phyloP scores from a whole-genome alignment of 2,113 vertebrate species.

The Scophthalmus maximus region DNA sequence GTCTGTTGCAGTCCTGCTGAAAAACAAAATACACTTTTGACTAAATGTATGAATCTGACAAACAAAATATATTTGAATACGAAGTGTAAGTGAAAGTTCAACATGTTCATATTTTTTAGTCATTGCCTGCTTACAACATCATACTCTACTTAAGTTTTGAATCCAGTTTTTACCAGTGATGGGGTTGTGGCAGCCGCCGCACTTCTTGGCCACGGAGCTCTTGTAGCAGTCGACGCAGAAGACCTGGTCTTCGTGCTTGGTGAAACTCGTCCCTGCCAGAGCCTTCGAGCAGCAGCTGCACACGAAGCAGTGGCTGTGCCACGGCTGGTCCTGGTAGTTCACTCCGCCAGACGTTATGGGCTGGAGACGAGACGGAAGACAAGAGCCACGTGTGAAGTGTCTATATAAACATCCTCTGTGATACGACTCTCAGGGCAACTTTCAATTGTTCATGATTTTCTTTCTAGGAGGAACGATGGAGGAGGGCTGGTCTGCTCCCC shows the following conservation, averaged over 20 bases:
- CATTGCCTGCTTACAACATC: too few relatives aligned
- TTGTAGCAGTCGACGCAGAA: constrained; percentile 98
- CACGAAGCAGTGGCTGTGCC: constrained; percentile 95
- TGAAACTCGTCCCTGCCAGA: constrained; percentile 92
- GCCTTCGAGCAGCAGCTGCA: constrained; percentile 92
- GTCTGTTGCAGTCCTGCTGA: too few relatives aligned
- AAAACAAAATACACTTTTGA: too few relatives aligned
- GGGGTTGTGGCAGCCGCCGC: constrained; percentile 91
- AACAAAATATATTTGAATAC: too few relatives aligned
- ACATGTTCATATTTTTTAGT: too few relatives aligned
- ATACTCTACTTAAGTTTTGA: too few relatives aligned
- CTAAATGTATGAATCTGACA: too few relatives aligned
- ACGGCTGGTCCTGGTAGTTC: constrained; percentile 96
- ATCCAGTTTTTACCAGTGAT: constrained; percentile 96
- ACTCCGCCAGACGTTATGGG: constrained; percentile 94
- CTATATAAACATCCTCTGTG: neutral
- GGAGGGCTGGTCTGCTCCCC: too few relatives aligned
- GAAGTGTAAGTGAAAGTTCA: too few relatives aligned
- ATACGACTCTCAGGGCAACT: neutral
- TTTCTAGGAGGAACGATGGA: neutral
- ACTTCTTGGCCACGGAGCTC: constrained; percentile 94
- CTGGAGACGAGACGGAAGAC: too few relatives aligned
- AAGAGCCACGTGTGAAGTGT: too few relatives aligned
- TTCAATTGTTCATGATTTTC: neutral
- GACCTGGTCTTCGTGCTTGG: constrained; percentile 90